A percentile compares a stretch with the other conserved stretches of the same genome.
Conservation (phyloP, 2,888 invertebrate species). For the Heteropelma amictum region DNA sequence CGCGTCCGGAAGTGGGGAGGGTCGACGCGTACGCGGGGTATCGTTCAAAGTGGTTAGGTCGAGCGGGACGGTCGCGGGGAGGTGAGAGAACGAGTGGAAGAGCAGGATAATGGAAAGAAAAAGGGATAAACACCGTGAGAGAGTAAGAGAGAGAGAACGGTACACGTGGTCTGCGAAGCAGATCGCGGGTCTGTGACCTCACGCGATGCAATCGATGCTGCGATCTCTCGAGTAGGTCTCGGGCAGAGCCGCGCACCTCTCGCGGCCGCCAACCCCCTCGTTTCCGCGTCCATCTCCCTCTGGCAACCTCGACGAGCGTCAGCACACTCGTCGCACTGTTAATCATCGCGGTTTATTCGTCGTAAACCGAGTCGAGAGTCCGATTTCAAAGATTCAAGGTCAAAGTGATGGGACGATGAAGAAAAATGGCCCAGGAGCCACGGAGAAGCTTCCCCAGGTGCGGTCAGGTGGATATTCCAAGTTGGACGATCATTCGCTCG, state of each 20-base stretch:
- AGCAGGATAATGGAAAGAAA: background rate
- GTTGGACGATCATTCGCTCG: no score
- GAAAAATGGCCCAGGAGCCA: no score
- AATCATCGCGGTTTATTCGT: no score
- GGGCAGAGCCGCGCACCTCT: slow-evolving; percentile 31
- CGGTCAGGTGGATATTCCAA: no score
- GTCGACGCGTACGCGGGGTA: slow-evolving; percentile 24
- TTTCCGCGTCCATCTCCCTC: slow-evolving; percentile 14
- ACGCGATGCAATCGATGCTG: slow-evolving; percentile 69
- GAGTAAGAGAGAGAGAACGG: no score
- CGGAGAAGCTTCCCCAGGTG: no score
- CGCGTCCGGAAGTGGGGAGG: slow-evolving; percentile 34
- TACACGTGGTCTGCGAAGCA: slow-evolving; percentile 74
- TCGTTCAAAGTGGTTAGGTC: slow-evolving; percentile 42
- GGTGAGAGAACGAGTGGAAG: background rate
- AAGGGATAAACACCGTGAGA: no score
- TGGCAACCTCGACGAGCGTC: slow-evolving; percentile 3
- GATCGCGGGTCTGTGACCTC: slow-evolving; percentile 74
- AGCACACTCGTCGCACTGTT: no score
- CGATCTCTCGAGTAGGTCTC: slow-evolving; percentile 61
- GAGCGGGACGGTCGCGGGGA: slow-evolving; percentile 22
- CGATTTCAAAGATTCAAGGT: no score
- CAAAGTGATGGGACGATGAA: no score
- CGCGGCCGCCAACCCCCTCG: slow-evolving; percentile 31
- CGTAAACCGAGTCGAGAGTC: no score